Conservation (phyloP, 2,113 vertebrate species). For the Myxocyprinus asiaticus region DNA sequence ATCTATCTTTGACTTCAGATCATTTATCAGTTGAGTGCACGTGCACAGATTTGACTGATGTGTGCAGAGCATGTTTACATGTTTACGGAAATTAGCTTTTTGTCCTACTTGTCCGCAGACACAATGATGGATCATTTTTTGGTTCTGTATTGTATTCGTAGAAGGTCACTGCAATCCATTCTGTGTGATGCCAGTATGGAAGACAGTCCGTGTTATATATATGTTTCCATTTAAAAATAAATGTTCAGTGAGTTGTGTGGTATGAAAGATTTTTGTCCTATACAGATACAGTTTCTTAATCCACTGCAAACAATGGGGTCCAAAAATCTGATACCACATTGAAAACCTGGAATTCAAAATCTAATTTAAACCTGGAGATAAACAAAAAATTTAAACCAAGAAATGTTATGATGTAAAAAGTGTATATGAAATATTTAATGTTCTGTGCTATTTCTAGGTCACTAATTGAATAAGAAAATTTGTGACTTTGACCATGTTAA, state of each 20-base stretch:
- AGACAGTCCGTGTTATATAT: background rate
- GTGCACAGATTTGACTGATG: constrained; percentile 20
- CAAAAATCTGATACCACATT: too few species aligned
- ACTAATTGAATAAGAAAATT: too few species aligned
- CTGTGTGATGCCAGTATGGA: constrained; percentile 4
- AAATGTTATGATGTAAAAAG: too few species aligned
- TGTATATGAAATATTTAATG: too few species aligned
- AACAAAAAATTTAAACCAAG: too few species aligned
- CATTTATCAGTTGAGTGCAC: background rate
- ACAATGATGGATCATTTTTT: constrained; percentile 34
- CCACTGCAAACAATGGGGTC: too few species aligned
- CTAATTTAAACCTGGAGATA: too few species aligned
- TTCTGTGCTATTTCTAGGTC: too few species aligned
- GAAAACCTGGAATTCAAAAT: too few species aligned
- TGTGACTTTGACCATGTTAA: too few species aligned
- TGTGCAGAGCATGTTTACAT: constrained; percentile 20
- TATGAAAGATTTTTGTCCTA: background rate
- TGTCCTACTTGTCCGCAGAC: constrained; percentile 25
- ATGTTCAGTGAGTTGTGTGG: background rate
- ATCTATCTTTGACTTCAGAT: background rate
- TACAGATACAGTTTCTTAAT: too few species aligned
- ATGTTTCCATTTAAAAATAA: constrained; percentile 6
- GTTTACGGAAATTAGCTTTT: constrained; percentile 36
- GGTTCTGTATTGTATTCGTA: background rate
- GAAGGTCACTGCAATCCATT: constrained; percentile 13